Evolutionary conservation across 2,113 vertebrate species (phyloP).

Genomic region (Alces alces): DNA sequence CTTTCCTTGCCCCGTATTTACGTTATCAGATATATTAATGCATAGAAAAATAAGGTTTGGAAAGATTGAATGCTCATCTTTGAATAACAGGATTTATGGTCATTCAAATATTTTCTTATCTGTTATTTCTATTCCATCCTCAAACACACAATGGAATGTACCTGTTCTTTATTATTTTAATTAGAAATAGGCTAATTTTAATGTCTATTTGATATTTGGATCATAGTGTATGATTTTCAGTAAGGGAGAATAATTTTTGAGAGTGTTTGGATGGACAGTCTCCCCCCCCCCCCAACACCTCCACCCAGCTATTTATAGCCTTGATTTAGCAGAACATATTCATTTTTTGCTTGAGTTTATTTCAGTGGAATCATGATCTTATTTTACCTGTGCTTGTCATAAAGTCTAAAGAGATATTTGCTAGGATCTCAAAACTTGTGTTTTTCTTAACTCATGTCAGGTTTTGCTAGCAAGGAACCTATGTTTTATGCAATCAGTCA

Average conservation of each 20-base stretch:
- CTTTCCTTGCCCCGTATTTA: neutral
- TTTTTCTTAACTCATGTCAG: neutral
- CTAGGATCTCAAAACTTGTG: neutral
- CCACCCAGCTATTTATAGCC: neutral
- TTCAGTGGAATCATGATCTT: neutral
- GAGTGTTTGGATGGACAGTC: neutral
- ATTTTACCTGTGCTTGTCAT: neutral
- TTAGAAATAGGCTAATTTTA: neutral
- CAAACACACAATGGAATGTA: neutral
- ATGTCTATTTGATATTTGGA: neutral
- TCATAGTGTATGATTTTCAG: constrained; percentile 1
- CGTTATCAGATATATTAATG: neutral
- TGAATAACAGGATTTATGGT: neutral
- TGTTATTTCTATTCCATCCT: neutral
- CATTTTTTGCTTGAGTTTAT: neutral
- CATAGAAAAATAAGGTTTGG: neutral
- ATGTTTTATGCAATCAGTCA: neutral
- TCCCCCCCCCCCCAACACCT: too few species aligned
- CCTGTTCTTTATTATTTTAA: neutral
- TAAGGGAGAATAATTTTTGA: constrained; percentile 21
- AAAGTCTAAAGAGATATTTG: constrained; percentile 16
- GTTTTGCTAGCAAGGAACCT: constrained; percentile 6
- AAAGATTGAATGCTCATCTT: neutral
- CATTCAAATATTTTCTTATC: neutral
- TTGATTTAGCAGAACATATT: neutral